Conservation (phyloP, 2,113 vertebrate species). For the Gymnogyps californianus region DNA sequence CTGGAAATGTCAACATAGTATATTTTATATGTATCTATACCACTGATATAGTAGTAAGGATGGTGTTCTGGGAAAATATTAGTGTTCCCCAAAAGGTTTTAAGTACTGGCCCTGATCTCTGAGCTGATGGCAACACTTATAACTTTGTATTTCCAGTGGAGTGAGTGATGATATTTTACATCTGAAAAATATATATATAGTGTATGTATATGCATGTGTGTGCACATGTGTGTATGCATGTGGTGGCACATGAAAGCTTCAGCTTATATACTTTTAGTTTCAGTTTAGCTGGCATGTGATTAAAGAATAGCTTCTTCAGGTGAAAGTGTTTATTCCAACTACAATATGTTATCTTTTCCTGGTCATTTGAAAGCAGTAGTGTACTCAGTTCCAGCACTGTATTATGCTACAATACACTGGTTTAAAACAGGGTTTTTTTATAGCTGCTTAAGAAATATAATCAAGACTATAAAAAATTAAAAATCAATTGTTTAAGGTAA, state of each 20-base stretch:
- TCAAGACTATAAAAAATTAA: background rate
- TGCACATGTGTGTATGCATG: rapidly evolving
- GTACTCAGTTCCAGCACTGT: background rate
- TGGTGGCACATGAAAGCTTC: background rate
- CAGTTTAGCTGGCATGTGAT: background rate
- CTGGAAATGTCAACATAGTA: background rate
- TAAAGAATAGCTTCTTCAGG: background rate
- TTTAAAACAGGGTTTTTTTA: background rate
- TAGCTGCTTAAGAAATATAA: background rate
- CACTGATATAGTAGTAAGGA: background rate
- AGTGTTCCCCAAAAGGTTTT: background rate
- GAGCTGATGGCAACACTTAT: background rate
- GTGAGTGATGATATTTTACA: background rate
- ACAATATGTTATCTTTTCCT: rapidly evolving
- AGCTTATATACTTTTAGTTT: background rate
- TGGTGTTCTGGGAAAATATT: background rate
- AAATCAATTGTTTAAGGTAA: background rate
- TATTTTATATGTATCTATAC: background rate
- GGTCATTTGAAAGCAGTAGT: background rate
- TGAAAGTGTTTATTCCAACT: background rate
- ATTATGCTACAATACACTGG: background rate
- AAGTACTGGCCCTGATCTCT: background rate
- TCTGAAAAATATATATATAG: background rate
- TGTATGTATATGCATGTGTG: background rate
- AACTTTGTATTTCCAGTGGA: background rate